phyloP scores from a whole-genome alignment of 1,140 invertebrate species.

The Apocrypta bakeri region DNA sequence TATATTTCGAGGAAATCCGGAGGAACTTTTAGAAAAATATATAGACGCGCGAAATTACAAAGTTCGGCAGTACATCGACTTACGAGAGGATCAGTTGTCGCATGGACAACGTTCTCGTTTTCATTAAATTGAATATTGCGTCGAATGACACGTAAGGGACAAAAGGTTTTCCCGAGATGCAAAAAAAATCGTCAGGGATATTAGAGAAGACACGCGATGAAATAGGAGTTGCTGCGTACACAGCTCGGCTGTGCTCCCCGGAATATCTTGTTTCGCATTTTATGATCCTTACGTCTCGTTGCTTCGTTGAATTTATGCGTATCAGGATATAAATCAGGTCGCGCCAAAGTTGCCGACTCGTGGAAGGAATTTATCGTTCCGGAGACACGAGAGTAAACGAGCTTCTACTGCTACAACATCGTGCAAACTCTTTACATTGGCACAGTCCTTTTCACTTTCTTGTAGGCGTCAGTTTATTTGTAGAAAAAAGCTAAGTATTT shows the following conservation, averaged over 20 bases:
- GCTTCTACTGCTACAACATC: constrained; percentile 47
- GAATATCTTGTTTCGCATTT: background rate
- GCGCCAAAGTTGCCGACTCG: constrained; percentile 15
- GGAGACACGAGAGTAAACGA: constrained; percentile 46
- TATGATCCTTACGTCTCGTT: background rate
- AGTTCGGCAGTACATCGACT: too few relatives aligned
- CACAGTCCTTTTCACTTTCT: constrained; percentile 53
- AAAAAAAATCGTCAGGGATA: constrained; percentile 18
- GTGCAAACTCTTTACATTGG: background rate
- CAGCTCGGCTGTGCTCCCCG: background rate
- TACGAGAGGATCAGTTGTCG: too few relatives aligned
- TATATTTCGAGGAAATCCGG: background rate
- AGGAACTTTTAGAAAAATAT: background rate
- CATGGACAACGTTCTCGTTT: too few relatives aligned
- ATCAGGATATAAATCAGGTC: constrained; percentile 16
- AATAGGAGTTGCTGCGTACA: background rate
- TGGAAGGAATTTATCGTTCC: constrained; percentile 18
- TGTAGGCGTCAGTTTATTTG: background rate
- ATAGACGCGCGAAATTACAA: background rate
- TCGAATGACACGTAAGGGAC: background rate
- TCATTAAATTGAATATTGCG: background rate
- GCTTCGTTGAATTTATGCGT: background rate
- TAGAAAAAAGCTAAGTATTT: background rate
- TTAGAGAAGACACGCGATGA: constrained; percentile 12
- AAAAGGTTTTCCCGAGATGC: background rate